Evolutionary conservation across 2,888 invertebrate genomes (phyloP).

Genomic region (Diplolepis rosae): DNA sequence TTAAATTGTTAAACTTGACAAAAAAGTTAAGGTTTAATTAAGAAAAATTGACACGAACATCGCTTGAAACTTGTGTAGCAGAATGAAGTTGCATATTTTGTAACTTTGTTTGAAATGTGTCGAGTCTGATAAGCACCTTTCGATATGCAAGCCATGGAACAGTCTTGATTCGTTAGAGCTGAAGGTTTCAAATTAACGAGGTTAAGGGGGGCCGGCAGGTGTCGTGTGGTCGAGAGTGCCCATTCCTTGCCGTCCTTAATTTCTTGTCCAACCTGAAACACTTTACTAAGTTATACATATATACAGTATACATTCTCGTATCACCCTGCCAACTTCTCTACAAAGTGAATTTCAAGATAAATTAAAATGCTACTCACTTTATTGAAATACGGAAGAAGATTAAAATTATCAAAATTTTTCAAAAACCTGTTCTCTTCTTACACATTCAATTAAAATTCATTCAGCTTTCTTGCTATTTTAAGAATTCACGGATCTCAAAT

Average conservation of each 20-base stretch:
- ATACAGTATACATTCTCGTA: neutral
- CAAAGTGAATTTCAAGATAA: constrained; percentile 14
- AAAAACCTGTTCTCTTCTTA: constrained; percentile 9
- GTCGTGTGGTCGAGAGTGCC: constrained; percentile 49
- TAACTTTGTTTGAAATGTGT: constrained; percentile 2
- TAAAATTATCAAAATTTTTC: constrained; percentile 27
- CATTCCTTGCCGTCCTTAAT: constrained; percentile 42
- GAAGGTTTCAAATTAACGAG: constrained; percentile 58
- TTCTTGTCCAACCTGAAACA: constrained; percentile 35
- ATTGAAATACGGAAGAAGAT: constrained; percentile 9
- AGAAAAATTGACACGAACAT: too few relatives aligned
- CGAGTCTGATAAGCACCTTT: constrained; percentile 18
- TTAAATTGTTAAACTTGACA: too few relatives aligned
- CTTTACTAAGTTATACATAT: constrained; percentile 25
- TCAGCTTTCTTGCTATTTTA: neutral
- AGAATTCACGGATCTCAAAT: too few relatives aligned
- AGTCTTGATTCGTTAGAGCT: constrained; percentile 57
- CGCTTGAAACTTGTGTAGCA: neutral
- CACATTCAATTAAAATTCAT: constrained; percentile 8
- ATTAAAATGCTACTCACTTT: neutral
- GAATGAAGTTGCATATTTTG: neutral
- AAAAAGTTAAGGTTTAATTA: too few relatives aligned
- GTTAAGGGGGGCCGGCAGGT: constrained; percentile 66
- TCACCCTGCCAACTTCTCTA: neutral
- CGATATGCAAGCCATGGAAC: constrained; percentile 39